Evolutionary conservation across 2,797 vertebrate genomes (phyloP), one percentile per base, ranked within the genome.

Genomic region (Falco peregrinus): DNA sequence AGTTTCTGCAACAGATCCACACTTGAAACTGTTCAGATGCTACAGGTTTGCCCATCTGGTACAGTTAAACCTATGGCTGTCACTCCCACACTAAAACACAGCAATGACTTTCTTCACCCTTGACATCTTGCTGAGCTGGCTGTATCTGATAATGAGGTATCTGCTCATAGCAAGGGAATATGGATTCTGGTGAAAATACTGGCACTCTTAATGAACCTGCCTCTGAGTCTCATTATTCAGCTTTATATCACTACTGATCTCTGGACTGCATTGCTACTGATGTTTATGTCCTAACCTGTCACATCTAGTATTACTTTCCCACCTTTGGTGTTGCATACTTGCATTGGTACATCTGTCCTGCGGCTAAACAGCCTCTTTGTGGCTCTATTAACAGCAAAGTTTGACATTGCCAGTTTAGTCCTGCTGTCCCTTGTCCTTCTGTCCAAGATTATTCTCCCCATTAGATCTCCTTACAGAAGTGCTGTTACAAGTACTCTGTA

Each of bases 31-130:
- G 51, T 68, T 96, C 95, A 89, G 84, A 92, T 94, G 92, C 95
- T 56, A 96, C 88, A 96, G 96, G 93, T 97, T 96, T 96, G 86
- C 88, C 96, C 96, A 97, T 97, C 94, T 96, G 96, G 84, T 90
- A 26, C 53, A 84, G 63, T 65, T 86, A 96, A 96, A 90, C 51
- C 90, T 82, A 74, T 56, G 70, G 59, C 93, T 95, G 88, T 95
- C 87, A 83, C 59, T 87, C 71, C 84, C 84, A 78, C 18, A 39
- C 65, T 87, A 45, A 92, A 94, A 93, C 14, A 6, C 60, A 87
- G 91, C 71, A 84, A 94, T 92, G 94, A 96, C 95, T 96, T 96
- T 96, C 95, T 91, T 78, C 95, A 96, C 57, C 94, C 95, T 97
- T 97, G 95, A 96, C 45, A 92, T 77, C 86, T 94, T 96, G 95